phyloP scores from a whole-genome alignment of 2,888 invertebrate species.

The Apoda limacodes region DNA sequence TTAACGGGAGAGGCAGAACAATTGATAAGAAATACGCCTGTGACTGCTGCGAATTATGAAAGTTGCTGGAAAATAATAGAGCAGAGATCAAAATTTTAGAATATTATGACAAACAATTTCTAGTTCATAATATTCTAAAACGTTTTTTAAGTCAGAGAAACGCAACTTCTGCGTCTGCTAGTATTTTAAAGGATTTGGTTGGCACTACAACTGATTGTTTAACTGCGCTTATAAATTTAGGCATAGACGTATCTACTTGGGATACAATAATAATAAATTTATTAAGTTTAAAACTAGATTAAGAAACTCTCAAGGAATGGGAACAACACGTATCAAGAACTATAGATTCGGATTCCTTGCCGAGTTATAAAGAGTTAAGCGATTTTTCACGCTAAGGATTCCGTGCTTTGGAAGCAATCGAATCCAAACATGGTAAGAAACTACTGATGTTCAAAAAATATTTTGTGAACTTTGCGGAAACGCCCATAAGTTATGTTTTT shows the following conservation, averaged over 20 bases:
- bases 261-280: background rate
- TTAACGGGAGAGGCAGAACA: slow-evolving; percentile 12
- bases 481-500: too few relatives aligned
- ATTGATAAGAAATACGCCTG: slow-evolving; percentile 6
- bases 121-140: slow-evolving; percentile 16
- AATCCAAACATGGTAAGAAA: too few relatives aligned
- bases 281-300: background rate
- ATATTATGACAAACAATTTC: slow-evolving; percentile 20
- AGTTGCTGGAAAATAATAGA: slow-evolving; percentile 17
- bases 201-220: slow-evolving; percentile 13
- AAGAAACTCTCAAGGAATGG: background rate
- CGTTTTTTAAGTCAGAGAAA: slow-evolving; percentile 10
- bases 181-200: too few relatives aligned
- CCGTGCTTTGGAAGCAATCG: too few relatives aligned
- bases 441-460: too few relatives aligned
- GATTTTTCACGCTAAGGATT: too few relatives aligned
- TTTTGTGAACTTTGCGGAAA: too few relatives aligned
- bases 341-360: too few relatives aligned
- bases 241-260: background rate
- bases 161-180: too few relatives aligned
- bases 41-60: slow-evolving; percentile 17
- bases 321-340: too few relatives aligned
- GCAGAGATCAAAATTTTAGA: slow-evolving; percentile 10
- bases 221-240: background rate
- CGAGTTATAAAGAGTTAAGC: too few relatives aligned